phyloP scores from a whole-genome alignment of 2,113 vertebrate genomes.

The Brachirus orientalis region DNA sequence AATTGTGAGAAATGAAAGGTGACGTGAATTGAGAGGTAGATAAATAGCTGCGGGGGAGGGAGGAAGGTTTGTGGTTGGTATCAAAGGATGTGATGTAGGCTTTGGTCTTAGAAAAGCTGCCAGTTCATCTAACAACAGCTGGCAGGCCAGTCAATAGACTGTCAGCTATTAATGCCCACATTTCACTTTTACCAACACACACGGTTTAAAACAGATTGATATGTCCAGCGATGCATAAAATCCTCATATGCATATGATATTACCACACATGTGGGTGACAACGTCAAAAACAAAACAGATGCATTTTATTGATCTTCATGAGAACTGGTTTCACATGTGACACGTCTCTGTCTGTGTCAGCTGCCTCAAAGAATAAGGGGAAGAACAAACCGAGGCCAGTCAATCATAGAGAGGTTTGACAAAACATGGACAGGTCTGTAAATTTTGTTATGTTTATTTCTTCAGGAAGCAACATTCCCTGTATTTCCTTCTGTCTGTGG shows the following conservation, averaged over 20 bases:
- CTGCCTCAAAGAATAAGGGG: constrained; percentile 20
- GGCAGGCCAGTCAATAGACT: constrained; percentile 68
- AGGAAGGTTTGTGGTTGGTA: constrained; percentile 69
- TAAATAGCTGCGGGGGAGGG: constrained; percentile 76
- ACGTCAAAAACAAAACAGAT: constrained; percentile 8
- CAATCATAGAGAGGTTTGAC: too few relatives aligned
- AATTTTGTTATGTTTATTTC: too few relatives aligned
- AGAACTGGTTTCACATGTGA: too few relatives aligned
- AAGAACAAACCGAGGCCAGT: neutral
- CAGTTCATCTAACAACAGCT: constrained; percentile 57
- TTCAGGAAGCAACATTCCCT: constrained; percentile 8
- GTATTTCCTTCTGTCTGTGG: constrained; percentile 1
- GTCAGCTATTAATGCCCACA: constrained; percentile 57
- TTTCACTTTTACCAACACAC: constrained; percentile 42
- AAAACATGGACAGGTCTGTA: too few relatives aligned
- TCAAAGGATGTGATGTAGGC: constrained; percentile 58
- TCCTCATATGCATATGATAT: constrained; percentile 15
- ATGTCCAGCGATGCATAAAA: constrained; percentile 22
- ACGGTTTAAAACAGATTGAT: constrained; percentile 34
- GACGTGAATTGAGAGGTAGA: constrained; percentile 75
- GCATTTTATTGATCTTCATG: too few relatives aligned
- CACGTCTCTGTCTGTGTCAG: constrained; percentile 14
- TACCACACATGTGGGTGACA: constrained; percentile 11
- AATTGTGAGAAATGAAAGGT: constrained; percentile 74
- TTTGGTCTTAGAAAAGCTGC: constrained; percentile 61